These are phyloP conservation scores for Nestor notabilis DNA, from an alignment of 2,113 vertebrate genomes.

Conservation along the genomic window DNA sequence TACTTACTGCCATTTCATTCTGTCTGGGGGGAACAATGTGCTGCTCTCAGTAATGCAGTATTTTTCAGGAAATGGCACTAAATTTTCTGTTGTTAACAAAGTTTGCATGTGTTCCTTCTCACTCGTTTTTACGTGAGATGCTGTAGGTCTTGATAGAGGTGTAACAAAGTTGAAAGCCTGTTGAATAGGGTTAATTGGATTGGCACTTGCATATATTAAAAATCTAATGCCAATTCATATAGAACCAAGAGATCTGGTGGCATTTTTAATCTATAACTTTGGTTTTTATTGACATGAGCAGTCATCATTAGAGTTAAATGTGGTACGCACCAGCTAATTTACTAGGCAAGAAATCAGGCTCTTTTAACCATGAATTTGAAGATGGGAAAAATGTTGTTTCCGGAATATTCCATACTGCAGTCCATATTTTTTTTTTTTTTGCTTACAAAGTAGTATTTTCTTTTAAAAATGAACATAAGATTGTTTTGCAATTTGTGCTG, in stretches of 20 bases:
- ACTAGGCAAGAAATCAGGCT: conserved; percentile 81
- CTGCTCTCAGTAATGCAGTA: not conserved
- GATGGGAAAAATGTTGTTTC: conserved; percentile 3
- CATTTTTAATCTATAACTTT: conserved; percentile 86
- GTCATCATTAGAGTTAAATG: conserved; percentile 86
- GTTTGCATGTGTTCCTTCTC: not conserved
- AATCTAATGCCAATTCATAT: conserved; percentile 80
- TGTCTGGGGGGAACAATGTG: not conserved
- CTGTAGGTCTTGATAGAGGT: not conserved
- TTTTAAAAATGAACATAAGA: not conserved
- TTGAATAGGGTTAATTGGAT: not conserved
- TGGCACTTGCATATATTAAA: not conserved
- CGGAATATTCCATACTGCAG: not conserved
- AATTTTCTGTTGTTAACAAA: not conserved
- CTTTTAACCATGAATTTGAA: conserved; percentile 50
- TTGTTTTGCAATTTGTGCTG: not conserved
- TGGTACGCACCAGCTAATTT: conserved; percentile 81
- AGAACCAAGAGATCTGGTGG: conserved; percentile 84
- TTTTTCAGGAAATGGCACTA: not conserved
- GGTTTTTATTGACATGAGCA: conserved; percentile 81
- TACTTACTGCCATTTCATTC: not conserved
- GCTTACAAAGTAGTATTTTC: not conserved
- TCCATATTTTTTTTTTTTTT: not conserved
- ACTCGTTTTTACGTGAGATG: not conserved
- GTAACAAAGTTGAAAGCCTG: not conserved